These are phyloP conservation scores for Pyxicephalus adspersus DNA, from an alignment of 2,113 vertebrate species.

Conservation along the genomic window DNA sequence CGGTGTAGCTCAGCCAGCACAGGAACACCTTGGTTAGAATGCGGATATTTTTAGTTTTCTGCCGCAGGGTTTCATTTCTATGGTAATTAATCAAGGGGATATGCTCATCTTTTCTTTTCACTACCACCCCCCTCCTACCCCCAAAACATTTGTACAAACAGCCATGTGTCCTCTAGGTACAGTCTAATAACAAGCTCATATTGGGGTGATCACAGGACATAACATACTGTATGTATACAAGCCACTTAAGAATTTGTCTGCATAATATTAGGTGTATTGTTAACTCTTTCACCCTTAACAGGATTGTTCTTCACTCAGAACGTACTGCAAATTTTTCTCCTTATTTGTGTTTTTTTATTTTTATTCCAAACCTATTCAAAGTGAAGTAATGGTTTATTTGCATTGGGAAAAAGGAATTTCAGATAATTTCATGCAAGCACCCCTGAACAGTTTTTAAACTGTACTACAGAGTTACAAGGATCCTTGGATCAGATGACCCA, in stretches of 20 bases:
- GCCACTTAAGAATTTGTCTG: neutral
- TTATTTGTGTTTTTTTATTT: no score
- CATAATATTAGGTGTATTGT: neutral
- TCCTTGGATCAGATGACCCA: no score
- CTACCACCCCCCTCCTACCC: neutral
- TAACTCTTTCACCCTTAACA: no score
- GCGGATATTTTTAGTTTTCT: constrained; percentile 65
- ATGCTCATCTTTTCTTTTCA: constrained; percentile 14
- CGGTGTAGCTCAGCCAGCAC: constrained; percentile 65
- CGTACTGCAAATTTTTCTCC: no score
- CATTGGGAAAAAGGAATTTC: no score
- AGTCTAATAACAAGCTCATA: constrained; percentile 1
- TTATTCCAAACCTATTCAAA: no score
- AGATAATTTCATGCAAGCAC: no score
- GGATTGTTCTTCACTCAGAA: no score
- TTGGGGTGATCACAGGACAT: neutral
- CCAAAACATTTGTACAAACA: neutral
- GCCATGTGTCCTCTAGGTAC: constrained; percentile 4
- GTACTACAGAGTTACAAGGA: no score
- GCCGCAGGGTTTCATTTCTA: constrained; percentile 59
- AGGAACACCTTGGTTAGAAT: constrained; percentile 68
- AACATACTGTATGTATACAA: neutral
- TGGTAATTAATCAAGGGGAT: constrained; percentile 69
- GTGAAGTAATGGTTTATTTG: no score
- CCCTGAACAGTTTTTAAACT: no score